These are phyloP conservation scores for Tenthredo scrophulariae DNA, from an alignment of 2,888 invertebrate species.

Conservation along the genomic window DNA sequence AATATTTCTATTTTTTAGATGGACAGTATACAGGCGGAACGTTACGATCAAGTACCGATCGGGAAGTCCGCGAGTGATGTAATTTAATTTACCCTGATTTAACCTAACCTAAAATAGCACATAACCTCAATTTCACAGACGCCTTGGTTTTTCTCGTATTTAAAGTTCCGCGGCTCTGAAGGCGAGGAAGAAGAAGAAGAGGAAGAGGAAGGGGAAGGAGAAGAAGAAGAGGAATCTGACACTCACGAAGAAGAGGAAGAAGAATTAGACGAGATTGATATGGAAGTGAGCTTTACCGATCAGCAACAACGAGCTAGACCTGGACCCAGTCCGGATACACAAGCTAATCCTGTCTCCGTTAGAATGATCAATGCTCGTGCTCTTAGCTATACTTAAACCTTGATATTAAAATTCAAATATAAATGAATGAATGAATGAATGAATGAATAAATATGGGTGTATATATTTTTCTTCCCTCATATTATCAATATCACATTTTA, in stretches of 20 bases:
- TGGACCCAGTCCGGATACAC: slow-evolving; percentile 68
- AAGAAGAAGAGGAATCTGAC: slow-evolving; percentile 76
- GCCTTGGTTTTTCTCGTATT: background rate
- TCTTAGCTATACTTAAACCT: slow-evolving; percentile 66
- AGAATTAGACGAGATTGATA: slow-evolving; percentile 76
- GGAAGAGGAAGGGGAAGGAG: slow-evolving; percentile 75
- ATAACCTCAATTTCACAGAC: background rate
- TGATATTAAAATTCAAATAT: background rate
- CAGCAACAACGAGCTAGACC: slow-evolving; percentile 76
- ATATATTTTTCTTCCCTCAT: too few species aligned
- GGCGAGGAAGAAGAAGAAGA: slow-evolving; percentile 76
- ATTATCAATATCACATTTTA: too few species aligned
- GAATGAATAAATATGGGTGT: background rate
- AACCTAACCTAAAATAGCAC: background rate
- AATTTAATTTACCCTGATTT: slow-evolving; percentile 66
- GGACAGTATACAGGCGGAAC: slow-evolving; percentile 71
- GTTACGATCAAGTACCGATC: slow-evolving; percentile 82
- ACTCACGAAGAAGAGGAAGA: slow-evolving; percentile 77
- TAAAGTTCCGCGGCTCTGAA: slow-evolving; percentile 67
- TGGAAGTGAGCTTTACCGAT: slow-evolving; percentile 77
- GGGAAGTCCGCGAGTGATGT: slow-evolving; percentile 84
- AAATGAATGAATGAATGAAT: background rate
- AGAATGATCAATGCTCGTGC: slow-evolving; percentile 73
- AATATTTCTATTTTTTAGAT: slow-evolving; percentile 64
- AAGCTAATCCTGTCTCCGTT: slow-evolving; percentile 74